These are phyloP conservation scores for Diadophis punctatus DNA, from an alignment of 2,113 vertebrate species.

Conservation along the genomic window DNA sequence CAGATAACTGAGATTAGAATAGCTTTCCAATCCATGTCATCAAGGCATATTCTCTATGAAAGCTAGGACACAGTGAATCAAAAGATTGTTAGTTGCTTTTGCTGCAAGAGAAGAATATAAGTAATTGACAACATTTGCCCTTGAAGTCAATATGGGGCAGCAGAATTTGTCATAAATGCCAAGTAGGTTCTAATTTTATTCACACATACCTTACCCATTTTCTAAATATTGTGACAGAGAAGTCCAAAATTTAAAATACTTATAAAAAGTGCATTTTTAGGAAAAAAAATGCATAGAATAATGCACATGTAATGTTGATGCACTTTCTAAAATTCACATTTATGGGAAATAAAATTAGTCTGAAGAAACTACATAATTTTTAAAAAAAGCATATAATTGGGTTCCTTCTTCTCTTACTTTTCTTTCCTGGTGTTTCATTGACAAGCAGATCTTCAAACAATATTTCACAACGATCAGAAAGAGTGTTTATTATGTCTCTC, in stretches of 20 bases:
- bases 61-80: neutral
- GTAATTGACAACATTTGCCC: neutral
- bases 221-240: neutral
- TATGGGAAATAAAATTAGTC: neutral
- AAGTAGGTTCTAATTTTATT: neutral
- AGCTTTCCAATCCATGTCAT: neutral
- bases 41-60: neutral
- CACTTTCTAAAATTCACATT: neutral
- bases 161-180: neutral
- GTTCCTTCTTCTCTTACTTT: constrained; percentile 40
- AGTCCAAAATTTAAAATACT: neutral
- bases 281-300: neutral
- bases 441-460: constrained; percentile 85
- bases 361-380: neutral
- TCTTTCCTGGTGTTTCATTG: constrained; percentile 68
- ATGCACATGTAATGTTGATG: neutral
- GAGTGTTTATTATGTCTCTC: constrained; percentile 86
- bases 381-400: neutral
- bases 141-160: neutral
- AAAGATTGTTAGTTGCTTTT: neutral
- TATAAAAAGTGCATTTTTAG: neutral
- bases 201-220: neutral
- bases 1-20: neutral
- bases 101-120: neutral
- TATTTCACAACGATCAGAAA: constrained; percentile 86